Evolutionary conservation across 2,888 invertebrate genomes (phyloP), one percentile per base, ranked within the genome.

Genomic region (Dioctria rufipes): DNA sequence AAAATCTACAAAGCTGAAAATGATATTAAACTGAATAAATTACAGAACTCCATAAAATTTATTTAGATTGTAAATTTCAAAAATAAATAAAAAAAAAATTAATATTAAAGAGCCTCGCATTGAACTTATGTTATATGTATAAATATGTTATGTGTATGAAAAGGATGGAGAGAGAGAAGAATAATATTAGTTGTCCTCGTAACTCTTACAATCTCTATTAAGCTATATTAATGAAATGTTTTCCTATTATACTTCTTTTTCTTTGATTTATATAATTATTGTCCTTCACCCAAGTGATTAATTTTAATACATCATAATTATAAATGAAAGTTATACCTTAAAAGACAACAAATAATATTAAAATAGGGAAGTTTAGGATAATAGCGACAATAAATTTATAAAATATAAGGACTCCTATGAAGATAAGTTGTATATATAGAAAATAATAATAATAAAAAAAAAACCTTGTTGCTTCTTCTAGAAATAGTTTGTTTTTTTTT

Each of bases 21-120:
- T 25, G 25, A 25, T 25, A 25, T 25, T 25, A 25, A 25, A 25
- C 25, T 25, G 25, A 25, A 25, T 2, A 25, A 25, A 25, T 25
- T 25, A 25, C 25, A 1, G 25, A 25, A 25, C 25, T 25, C 25
- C 25, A 25, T 25, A 25, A 25, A 25, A 25, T 25, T 25, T 25
- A 25, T 25, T n/a, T 60, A 60, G 58, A 8, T 58, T 8, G 11
- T 58, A 61, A 61, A 61, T 3, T 13, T 61, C 13, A 11, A 65
- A 65, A 65, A 65, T 2, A 13, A 66, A 66, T 42, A 66, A 66
- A 66, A 5, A n/a, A 13, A 42, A 4, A 42, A 66, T n/a, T 51
- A 71, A 71, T 71, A 71, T 71, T 67, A 71, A 71, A 71, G 51
- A 71, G 71, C 71, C 71, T 71, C 71, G 71, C 71, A 71, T 71